Evolutionary conservation across 2,888 invertebrate genomes (phyloP).

Genomic region (Girardia tigrina): DNA sequence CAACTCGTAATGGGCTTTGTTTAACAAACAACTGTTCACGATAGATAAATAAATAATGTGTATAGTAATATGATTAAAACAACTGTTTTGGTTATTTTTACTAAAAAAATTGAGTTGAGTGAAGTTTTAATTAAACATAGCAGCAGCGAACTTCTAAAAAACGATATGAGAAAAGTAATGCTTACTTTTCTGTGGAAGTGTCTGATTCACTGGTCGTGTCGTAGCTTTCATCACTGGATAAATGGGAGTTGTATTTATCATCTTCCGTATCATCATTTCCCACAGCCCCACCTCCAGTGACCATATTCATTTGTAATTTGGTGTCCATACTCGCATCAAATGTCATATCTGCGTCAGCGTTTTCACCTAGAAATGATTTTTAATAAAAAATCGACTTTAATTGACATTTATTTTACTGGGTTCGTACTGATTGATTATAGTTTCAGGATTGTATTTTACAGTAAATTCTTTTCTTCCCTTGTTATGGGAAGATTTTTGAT

Average conservation of each 20-base stretch:
- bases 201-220: not conserved
- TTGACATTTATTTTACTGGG: not conserved
- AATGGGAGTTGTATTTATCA: not conserved
- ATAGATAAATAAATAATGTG: no score
- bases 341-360: not conserved
- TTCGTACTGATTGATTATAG: not conserved
- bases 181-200: not conserved
- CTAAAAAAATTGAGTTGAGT: no score
- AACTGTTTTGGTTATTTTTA: no score
- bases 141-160: not conserved
- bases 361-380: not conserved
- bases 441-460: not conserved
- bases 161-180: not conserved
- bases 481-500: not conserved
- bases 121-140: no score
- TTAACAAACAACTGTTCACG: no score
- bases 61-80: no score
- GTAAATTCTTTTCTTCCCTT: not conserved
- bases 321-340: not conserved
- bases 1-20: no score
- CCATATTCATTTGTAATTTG: not conserved
- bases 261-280: not conserved
- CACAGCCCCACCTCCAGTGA: conserved; percentile 4
- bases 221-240: not conserved
- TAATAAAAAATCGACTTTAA: not conserved